Evolutionary conservation across 1,140 invertebrate genomes (phyloP), one percentile per base, ranked within the genome.

Genomic region (Drosophila willistoni): DNA sequence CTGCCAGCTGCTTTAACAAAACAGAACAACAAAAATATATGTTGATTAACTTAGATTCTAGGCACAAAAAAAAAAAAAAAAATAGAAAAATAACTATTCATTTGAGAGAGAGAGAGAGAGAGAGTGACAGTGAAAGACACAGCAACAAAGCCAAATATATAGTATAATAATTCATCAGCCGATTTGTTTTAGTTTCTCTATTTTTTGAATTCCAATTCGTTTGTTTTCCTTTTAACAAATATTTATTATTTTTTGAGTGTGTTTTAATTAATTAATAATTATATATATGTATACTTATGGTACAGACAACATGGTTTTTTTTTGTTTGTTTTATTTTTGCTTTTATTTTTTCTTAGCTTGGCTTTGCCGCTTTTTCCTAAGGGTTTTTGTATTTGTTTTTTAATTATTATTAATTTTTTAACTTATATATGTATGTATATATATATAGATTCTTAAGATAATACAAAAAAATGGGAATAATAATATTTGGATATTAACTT

Each of bases 401-500:
- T 19, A 19, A 10, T 39, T 39, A 39, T 39, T n/a, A 39, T 39
- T 25, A 12, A 51, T 61, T 7, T 19, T 25, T 61, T 59, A 63
- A 41, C 22, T 44, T 51, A 51, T n/a, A 33, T 29, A 25, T 25
- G 25, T 25, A 25, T 25, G 5, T 25, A 25, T 25, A 5, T 25
- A 34, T 10, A 34, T 34, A 13, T 74, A 39, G 29, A 29, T 56
- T 19, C 79, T 81, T 78, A 81, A 3, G 17, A 17, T 74, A 51
- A 57, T 83, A 71, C 9, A 60, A 64, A 66, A 64, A 71, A 54
- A 68, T 70, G 79, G 17, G 13, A 12, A 51, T 47, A 59, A 39
- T 59, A 70, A 66, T 82, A 79, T 83, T 80, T 80, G 77, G 77
- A 84, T 82, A 82, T 64, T 73, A 64, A 70, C 56, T 76, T 68